These are phyloP conservation scores for Myopa tessellatipennis DNA, from an alignment of 2,888 invertebrate genomes.

Conservation along the genomic window DNA sequence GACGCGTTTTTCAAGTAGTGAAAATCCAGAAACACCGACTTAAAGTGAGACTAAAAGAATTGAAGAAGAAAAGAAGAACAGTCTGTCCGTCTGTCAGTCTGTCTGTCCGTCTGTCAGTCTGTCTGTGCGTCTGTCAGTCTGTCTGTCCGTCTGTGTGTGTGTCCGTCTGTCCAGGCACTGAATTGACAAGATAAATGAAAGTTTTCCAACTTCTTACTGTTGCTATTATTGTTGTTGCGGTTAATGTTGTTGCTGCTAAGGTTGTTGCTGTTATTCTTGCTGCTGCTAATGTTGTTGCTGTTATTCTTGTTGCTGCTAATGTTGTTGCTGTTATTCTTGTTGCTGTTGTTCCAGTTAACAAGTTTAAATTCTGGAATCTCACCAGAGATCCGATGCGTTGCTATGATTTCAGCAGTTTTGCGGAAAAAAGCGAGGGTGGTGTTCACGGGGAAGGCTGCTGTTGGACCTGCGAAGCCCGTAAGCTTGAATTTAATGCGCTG, in stretches of 20 bases:
- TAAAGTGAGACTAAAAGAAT: conserved; percentile 6
- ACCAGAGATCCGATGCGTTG: neutral
- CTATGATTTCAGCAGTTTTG: conserved; percentile 10
- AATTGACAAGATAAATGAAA: conserved; percentile 30
- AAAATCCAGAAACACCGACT: conserved; percentile 3
- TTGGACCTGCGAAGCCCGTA: neutral
- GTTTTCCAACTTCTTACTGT: conserved; percentile 29
- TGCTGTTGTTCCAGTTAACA: conserved; percentile 26
- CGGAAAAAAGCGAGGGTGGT: conserved; percentile 30
- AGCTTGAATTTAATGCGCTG: neutral
- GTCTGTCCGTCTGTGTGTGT: neutral
- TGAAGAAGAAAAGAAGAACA: too few species aligned
- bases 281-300: conserved; percentile 23
- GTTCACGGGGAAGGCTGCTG: conserved; percentile 38
- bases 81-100: too few species aligned
- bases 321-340: conserved; percentile 21
- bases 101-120: neutral
- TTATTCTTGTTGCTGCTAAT: conserved; percentile 11
- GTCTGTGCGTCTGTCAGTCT: neutral
- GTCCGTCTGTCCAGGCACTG: neutral
- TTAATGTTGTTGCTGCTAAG: conserved; percentile 14
- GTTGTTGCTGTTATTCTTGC: conserved; percentile 15
- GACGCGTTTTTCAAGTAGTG: neutral
- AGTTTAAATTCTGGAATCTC: conserved; percentile 23
- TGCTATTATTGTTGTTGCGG: conserved; percentile 21